Evolutionary conservation across 1,140 invertebrate genomes (phyloP), one percentile per base, ranked within the genome.

Genomic region (Armadillidium nasatum): DNA sequence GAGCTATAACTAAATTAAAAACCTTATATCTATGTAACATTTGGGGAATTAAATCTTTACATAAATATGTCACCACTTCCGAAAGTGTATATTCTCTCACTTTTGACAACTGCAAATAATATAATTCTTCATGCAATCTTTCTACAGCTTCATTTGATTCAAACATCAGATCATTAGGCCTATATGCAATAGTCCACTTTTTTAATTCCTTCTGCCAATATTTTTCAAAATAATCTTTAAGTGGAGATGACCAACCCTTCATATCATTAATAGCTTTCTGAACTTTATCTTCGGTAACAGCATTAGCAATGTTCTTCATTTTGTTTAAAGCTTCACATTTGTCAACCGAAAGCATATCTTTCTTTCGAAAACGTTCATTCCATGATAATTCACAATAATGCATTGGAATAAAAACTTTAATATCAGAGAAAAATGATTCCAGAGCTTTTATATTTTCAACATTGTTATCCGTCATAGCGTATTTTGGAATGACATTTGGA

Each of bases 151-250:
- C 50, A 60, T 60, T 60, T 13, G 50, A 15, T 60, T 60, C 50
- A 60, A 60, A 60, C 11, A 60, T 13, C 50, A 60, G 19, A 60
- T 60, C 50, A 60, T 13, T 15, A 60, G 50, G 50, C 11, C 50
- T 13, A 7, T 60, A 60, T 19, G 50, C 50, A 60, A 60, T 60
- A 13, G 50, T 19, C 50, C 50, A 60, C 7, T 19, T 60, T 19
- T 60, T 60, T 4, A 60, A 15, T 19, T 60, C 50, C 19, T 60
- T 60, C 7, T 60, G 50, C 50, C 50, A 60, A 60, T 13, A 60
- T 7, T 60, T 60, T 60, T 60, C 50, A 60, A 60, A 60, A 60
- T 60, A 60, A 13, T 60, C 50, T 7, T 60, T 60, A 60, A 60
- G 50, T 4, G 50, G 50, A 15, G 11, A 19, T 13, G 11, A 15